These are phyloP conservation scores for Poeciliopsis paucimaculata DNA, from an alignment of 2,797 vertebrate species.

Conservation along the genomic window DNA sequence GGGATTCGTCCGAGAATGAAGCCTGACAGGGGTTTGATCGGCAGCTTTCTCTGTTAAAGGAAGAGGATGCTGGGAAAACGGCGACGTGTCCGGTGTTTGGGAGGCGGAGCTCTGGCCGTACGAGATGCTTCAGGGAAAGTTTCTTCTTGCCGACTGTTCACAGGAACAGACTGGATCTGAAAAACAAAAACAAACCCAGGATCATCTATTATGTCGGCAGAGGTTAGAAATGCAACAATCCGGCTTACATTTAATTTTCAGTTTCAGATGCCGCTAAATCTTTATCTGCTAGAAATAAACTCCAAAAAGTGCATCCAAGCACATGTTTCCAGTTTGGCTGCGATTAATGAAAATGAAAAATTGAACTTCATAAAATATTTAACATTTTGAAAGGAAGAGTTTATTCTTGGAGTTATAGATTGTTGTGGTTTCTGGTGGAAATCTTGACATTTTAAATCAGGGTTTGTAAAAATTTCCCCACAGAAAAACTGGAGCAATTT, in stretches of 20 bases:
- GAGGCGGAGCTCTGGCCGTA: constrained; percentile 15
- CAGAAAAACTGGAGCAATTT: too few species aligned
- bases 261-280: too few species aligned
- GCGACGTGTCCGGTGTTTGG: constrained; percentile 30
- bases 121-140: constrained; percentile 24
- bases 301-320: background rate
- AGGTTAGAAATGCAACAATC: background rate
- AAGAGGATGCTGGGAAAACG: background rate
- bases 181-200: background rate
- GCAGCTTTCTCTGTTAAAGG: constrained; percentile 28
- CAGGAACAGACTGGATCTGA: constrained; percentile 61
- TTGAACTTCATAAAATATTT: background rate
- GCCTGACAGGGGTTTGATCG: constrained; percentile 9
- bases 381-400: background rate
- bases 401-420: background rate
- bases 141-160: constrained; percentile 38
- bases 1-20: constrained; percentile 23
- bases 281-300: background rate
- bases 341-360: background rate
- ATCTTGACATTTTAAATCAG: background rate
- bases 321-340: background rate
- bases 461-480: too few species aligned
- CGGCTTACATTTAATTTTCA: background rate
- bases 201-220: background rate
- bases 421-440: background rate